These are phyloP conservation scores for human DNA, from an alignment of 2,113 vertebrate genomes.

Conservation along the genomic window DNA sequence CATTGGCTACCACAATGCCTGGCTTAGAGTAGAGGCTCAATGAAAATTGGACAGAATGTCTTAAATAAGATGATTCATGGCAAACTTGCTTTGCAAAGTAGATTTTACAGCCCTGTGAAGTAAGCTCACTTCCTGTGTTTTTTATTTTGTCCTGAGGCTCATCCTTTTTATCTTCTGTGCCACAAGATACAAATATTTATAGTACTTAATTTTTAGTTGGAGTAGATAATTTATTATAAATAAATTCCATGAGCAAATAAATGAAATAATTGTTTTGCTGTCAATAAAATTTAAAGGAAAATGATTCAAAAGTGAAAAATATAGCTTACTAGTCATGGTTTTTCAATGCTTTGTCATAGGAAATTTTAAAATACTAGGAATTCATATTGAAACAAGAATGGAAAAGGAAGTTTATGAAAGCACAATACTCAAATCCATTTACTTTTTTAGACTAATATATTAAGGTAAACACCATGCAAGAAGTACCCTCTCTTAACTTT, in stretches of 20 bases:
- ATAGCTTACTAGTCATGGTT: neutral
- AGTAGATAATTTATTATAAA: neutral
- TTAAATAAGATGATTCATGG: neutral
- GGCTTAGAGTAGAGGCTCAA: neutral
- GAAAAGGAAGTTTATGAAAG: neutral
- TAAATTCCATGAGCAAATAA: neutral
- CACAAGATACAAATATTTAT: neutral
- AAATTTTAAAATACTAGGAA: neutral
- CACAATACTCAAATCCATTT: neutral
- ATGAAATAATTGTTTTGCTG: neutral
- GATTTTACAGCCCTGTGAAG: neutral
- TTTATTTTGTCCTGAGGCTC: neutral
- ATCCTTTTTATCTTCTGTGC: neutral
- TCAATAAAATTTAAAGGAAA: constrained; percentile 12
- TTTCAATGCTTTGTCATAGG: neutral
- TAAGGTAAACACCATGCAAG: neutral
- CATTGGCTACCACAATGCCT: neutral
- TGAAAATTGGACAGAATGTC: neutral
- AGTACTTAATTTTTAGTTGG: neutral
- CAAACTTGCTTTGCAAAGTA: constrained; percentile 35
- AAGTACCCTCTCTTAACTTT: neutral
- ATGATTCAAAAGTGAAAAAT: constrained; percentile 26
- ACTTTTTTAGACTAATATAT: neutral
- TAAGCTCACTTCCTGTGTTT: neutral
- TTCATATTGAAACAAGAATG: constrained; percentile 18